phyloP scores from a whole-genome alignment of 2,113 vertebrate genomes.

The Etheostoma spectabile region DNA sequence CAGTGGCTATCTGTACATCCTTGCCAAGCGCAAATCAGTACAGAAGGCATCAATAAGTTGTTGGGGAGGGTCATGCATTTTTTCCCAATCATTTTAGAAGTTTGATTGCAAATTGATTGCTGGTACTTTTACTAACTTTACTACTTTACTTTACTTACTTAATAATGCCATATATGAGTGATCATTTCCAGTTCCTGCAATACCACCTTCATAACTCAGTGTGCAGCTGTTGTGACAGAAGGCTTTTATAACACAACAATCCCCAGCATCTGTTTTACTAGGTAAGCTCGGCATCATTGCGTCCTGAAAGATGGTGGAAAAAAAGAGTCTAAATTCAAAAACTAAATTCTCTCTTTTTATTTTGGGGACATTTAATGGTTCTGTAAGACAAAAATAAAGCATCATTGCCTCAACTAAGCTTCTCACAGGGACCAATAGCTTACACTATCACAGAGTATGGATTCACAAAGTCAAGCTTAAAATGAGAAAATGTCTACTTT shows the following conservation, averaged over 20 bases:
- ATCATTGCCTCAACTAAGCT: background rate
- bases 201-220: slow-evolving; percentile 40
- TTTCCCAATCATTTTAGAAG: no score
- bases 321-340: slow-evolving; percentile 1
- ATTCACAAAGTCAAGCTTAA: slow-evolving; percentile 17
- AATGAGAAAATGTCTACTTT: slow-evolving; percentile 19
- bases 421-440: background rate
- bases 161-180: slow-evolving; percentile 22
- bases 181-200: slow-evolving; percentile 44
- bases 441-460: slow-evolving; percentile 2
- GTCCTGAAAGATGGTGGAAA: background rate
- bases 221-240: slow-evolving; percentile 55
- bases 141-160: background rate
- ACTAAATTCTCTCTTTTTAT: background rate
- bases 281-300: slow-evolving; percentile 26
- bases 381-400: background rate
- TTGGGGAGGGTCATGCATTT: no score
- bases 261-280: slow-evolving; percentile 68
- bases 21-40: no score
- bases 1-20: no score
- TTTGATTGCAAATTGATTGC: no score
- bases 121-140: background rate
- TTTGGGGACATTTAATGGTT: slow-evolving; percentile 15
- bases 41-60: no score
- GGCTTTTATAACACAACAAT: slow-evolving; percentile 63